These are phyloP conservation scores for Drosophila sucinea DNA, from an alignment of 1,140 invertebrate species.

Conservation along the genomic window DNA sequence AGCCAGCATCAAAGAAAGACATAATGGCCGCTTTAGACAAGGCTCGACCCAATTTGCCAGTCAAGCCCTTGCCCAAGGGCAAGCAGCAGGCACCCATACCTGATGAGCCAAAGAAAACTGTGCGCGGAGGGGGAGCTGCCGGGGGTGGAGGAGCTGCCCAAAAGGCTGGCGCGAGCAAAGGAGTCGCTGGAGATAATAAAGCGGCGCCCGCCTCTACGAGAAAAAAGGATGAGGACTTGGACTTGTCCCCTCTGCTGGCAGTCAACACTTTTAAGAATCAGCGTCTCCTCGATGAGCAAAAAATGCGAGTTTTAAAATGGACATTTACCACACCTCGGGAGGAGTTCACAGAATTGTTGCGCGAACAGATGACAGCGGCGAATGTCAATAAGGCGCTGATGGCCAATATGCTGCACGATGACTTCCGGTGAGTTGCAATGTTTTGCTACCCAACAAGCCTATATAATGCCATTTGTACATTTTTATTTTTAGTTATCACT, in stretches of 20 bases:
- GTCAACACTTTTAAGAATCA: conserved; percentile 95
- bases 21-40: conserved; percentile 93
- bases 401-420: conserved; percentile 96
- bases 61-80: conserved; percentile 89
- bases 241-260: conserved; percentile 91
- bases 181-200: conserved; percentile 81
- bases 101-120: conserved; percentile 85
- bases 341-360: conserved; percentile 96
- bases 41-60: conserved; percentile 91
- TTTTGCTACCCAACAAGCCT: background rate
- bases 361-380: conserved; percentile 94
- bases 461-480: too few relatives aligned
- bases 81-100: conserved; percentile 83
- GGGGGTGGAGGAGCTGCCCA: conserved; percentile 50
- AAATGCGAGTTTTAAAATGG: conserved; percentile 97
- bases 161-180: conserved; percentile 84
- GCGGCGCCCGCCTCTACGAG: conserved; percentile 83
- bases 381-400: conserved; percentile 94
- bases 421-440: conserved; percentile 87
- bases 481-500: conserved; percentile 87
- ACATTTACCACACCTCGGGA: conserved; percentile 96
- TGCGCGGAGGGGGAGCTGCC: conserved; percentile 84
- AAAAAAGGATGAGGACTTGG: conserved; percentile 93
- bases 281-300: conserved; percentile 95
- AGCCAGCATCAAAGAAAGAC: conserved; percentile 93